Conservation (phyloP, 2,888 invertebrate genomes). For the Drosophila dives region DNA sequence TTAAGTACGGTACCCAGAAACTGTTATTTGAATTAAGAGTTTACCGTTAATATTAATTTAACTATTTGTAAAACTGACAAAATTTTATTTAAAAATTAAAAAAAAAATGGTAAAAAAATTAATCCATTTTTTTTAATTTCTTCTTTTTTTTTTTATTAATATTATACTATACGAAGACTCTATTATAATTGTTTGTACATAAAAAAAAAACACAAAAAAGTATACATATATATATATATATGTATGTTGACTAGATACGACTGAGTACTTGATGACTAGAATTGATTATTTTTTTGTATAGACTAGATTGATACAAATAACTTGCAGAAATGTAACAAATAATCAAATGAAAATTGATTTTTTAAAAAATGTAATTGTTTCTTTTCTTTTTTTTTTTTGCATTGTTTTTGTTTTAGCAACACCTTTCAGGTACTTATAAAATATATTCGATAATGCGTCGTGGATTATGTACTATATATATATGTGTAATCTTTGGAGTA, state of each 20-base stretch:
- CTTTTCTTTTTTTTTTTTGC: neutral
- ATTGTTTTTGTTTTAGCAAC: constrained; percentile 41
- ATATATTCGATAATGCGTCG: constrained; percentile 52
- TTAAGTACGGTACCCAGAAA: constrained; percentile 31
- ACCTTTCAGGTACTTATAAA: constrained; percentile 68
- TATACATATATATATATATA: constrained; percentile 5
- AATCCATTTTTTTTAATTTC: constrained; percentile 4
- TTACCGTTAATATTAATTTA: constrained; percentile 38
- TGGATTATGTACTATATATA: constrained; percentile 21
- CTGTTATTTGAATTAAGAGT: constrained; percentile 30
- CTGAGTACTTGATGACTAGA: constrained; percentile 39
- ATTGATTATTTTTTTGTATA: constrained; percentile 27
- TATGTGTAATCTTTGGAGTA: constrained; percentile 20
- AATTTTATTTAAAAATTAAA: constrained; percentile 41
- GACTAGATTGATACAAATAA: constrained; percentile 35
- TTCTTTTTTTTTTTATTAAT: constrained; percentile 11
- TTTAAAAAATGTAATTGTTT: constrained; percentile 20
- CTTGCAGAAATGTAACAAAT: constrained; percentile 28
- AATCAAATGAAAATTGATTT: constrained; percentile 31
- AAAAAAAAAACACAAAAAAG: constrained; percentile 9
- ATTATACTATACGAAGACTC: constrained; percentile 56
- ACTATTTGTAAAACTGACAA: constrained; percentile 44
- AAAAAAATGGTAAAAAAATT: neutral
- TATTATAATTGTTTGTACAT: constrained; percentile 31
- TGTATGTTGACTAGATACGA: neutral